Evolutionary conservation across 2,888 invertebrate species (phyloP).

Genomic region (Epistrophe grossulariae): DNA sequence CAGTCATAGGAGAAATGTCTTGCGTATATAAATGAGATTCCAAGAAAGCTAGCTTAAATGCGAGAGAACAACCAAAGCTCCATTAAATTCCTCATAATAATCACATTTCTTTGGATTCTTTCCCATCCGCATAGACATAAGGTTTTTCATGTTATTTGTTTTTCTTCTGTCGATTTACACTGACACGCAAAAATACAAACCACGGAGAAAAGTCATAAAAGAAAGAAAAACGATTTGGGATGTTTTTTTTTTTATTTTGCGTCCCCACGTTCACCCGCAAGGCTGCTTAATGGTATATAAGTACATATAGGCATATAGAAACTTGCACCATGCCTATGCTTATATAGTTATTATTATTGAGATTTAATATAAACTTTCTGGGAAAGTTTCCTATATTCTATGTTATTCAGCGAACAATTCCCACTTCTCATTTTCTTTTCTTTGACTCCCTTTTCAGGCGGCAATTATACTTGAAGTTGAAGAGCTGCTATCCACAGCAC

Average conservation of each 20-base stretch:
- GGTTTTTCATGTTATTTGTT: slow-evolving; percentile 54
- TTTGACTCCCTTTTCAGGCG: slow-evolving; percentile 31
- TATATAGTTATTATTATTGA: slow-evolving; percentile 38
- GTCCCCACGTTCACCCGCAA: slow-evolving; percentile 13
- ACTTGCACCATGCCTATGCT: slow-evolving; percentile 27
- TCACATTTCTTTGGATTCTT: slow-evolving; percentile 69
- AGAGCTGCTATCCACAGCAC: slow-evolving; percentile 11
- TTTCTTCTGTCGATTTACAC: slow-evolving; percentile 33
- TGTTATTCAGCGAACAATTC: background rate
- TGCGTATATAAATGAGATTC: slow-evolving; percentile 50
- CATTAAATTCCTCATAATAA: slow-evolving; percentile 70
- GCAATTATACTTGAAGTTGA: slow-evolving; percentile 32
- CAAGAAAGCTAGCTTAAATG: slow-evolving; percentile 18
- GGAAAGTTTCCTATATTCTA: slow-evolving; percentile 57
- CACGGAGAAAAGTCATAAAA: slow-evolving; percentile 28
- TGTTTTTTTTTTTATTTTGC: slow-evolving; percentile 17
- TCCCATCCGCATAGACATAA: slow-evolving; percentile 36
- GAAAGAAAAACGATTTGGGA: slow-evolving; percentile 52
- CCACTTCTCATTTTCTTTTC: slow-evolving; percentile 50
- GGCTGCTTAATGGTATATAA: background rate
- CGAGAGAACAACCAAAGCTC: slow-evolving; percentile 47
- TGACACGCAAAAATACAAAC: slow-evolving; percentile 18
- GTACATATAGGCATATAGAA: background rate
- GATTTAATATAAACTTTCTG: slow-evolving; percentile 65
- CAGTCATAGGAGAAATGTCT: background rate